Percentiles rank a stretch among this genome's conserved stretches.
These are phyloP conservation scores for Siphamia tubifer DNA, from an alignment of 2,113 vertebrate genomes.

Conservation along the genomic window DNA sequence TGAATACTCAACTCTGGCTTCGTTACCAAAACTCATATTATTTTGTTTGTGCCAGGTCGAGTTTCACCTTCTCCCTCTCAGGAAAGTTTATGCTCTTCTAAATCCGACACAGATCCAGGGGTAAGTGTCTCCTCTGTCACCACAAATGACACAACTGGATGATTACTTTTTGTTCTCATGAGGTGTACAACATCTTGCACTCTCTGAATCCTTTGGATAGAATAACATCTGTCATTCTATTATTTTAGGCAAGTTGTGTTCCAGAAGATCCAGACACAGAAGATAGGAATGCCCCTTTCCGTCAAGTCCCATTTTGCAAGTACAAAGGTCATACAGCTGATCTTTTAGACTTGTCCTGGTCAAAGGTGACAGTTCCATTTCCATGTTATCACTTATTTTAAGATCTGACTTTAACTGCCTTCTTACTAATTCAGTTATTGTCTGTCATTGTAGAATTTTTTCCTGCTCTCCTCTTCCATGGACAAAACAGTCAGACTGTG, in stretches of 20 bases:
- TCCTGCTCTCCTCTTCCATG: conserved; percentile 98
- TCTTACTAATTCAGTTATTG: not conserved
- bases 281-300: conserved; percentile 93
- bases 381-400: not conserved
- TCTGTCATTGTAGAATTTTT: conserved; percentile 88
- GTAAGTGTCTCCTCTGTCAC: conserved; percentile 68
- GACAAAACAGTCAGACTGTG: conserved; percentile 97
- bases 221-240: not conserved
- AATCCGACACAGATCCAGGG: conserved; percentile 93
- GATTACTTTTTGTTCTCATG: no score
- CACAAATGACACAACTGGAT: not conserved
- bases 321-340: conserved; percentile 99
- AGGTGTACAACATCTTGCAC: not conserved
- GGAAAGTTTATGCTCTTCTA: conserved; percentile 96
- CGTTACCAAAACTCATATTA: not conserved
- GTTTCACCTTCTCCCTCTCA: conserved; percentile 98
- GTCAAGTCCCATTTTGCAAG: conserved; percentile 96
- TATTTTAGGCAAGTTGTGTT: conserved; percentile 80
- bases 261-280: conserved; percentile 91
- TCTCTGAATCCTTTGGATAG: not conserved
- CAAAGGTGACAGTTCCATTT: conserved; percentile 83
- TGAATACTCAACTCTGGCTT: not conserved
- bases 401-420: not conserved
- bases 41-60: conserved; percentile 80
- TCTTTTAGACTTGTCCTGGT: conserved; percentile 98